Percentiles rank a stretch among this genome's conserved stretches.
phyloP scores from a whole-genome alignment of 1,140 invertebrate species.

The Bombus waltoni region DNA sequence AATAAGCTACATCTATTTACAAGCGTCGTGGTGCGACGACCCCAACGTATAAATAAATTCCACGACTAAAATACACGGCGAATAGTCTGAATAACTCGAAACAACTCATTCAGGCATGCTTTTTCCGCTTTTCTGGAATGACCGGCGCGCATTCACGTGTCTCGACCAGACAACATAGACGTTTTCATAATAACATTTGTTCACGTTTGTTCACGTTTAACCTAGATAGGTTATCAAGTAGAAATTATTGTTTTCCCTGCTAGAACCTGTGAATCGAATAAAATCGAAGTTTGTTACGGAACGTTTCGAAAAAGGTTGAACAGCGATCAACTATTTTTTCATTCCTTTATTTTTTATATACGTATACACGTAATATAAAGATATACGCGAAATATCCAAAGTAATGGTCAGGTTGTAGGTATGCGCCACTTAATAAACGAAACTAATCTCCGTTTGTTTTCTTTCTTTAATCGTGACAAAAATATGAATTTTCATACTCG shows the following conservation, averaged over 20 bases:
- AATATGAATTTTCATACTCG: too few species aligned
- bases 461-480: too few species aligned
- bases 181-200: background rate
- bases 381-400: too few species aligned
- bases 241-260: background rate
- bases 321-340: too few species aligned
- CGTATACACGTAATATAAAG: too few species aligned
- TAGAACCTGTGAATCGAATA: background rate
- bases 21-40: slow-evolving; percentile 11
- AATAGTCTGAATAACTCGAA: slow-evolving; percentile 45
- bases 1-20: slow-evolving; percentile 27
- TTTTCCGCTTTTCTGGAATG: background rate
- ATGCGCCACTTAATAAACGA: too few species aligned
- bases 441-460: too few species aligned
- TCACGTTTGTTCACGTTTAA: background rate
- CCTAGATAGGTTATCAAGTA: background rate
- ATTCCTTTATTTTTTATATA: too few species aligned
- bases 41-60: slow-evolving; percentile 35
- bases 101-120: slow-evolving; percentile 14
- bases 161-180: background rate
- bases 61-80: slow-evolving; percentile 19
- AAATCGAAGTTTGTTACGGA: background rate
- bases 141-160: background rate
- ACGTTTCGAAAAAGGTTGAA: background rate
- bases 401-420: too few species aligned